These are phyloP conservation scores for Melanophora roralis DNA, from an alignment of 2,888 invertebrate species.

Conservation along the genomic window DNA sequence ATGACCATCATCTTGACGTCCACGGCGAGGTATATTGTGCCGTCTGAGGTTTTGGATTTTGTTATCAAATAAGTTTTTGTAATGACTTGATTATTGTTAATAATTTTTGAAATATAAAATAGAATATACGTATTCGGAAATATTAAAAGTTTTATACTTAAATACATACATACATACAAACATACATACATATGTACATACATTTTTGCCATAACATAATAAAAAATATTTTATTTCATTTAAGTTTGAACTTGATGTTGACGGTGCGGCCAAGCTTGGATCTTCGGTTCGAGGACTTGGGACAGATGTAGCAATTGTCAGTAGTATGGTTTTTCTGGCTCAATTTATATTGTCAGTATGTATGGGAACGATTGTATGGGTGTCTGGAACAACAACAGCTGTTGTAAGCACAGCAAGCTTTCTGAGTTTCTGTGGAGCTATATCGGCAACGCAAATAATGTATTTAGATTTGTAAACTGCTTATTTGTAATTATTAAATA, in stretches of 20 bases:
- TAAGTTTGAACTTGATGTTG: slow-evolving; percentile 81
- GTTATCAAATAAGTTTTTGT: no score
- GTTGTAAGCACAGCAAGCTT: slow-evolving; percentile 91
- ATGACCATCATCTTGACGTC: no score
- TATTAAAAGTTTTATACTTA: neutral
- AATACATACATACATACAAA: neutral
- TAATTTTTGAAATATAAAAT: no score
- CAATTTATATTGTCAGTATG: slow-evolving; percentile 93
- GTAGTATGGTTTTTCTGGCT: slow-evolving; percentile 96
- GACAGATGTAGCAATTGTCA: slow-evolving; percentile 95
- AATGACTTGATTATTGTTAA: no score
- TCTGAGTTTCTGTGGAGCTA: slow-evolving; percentile 89
- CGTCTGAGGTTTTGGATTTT: no score
- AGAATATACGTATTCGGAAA: no score
- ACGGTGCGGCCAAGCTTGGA: slow-evolving; percentile 79
- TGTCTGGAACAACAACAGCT: slow-evolving; percentile 90
- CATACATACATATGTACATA: neutral
- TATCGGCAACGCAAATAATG: slow-evolving; percentile 90
- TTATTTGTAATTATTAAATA: neutral
- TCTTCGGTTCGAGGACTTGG: slow-evolving; percentile 91
- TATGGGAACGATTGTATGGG: slow-evolving; percentile 89
- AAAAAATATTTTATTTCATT: slow-evolving; percentile 67
- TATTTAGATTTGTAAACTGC: slow-evolving; percentile 87
- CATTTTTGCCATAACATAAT: no score
- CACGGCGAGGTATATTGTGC: no score